These are phyloP conservation scores for Cerastis leucographa DNA, from an alignment of 2,888 invertebrate species.

Conservation along the genomic window DNA sequence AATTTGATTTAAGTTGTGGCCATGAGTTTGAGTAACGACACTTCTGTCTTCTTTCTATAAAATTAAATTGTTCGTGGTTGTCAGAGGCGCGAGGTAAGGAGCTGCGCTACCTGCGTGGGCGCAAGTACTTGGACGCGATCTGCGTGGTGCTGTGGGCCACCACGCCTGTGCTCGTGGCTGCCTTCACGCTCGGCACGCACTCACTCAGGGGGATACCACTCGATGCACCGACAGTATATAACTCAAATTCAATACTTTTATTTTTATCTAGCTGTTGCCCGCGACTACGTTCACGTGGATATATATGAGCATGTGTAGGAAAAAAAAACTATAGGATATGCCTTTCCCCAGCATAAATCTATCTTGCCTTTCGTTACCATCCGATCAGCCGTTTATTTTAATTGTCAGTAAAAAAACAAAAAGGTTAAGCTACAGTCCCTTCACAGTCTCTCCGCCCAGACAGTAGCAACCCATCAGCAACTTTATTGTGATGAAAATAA, in stretches of 20 bases:
- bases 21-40: neutral
- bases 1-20: neutral
- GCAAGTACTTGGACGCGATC: slow-evolving; percentile 98
- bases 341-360: no score
- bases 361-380: no score
- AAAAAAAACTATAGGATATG: no score
- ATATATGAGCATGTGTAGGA: no score
- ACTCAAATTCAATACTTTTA: neutral
- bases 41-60: neutral
- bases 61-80: neutral
- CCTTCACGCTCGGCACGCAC: slow-evolving; percentile 95
- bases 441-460: neutral
- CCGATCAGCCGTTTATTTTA: no score
- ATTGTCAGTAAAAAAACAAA: neutral
- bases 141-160: slow-evolving; percentile 99
- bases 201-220: slow-evolving; percentile 94
- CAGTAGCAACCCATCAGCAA: neutral
- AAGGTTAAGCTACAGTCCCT: neutral
- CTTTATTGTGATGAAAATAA: neutral
- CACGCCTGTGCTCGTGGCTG: slow-evolving; percentile 97
- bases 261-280: neutral
- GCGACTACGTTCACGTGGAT: no score
- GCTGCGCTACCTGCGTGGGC: slow-evolving; percentile 94
- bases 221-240: slow-evolving; percentile 95
- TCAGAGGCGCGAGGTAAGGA: slow-evolving; percentile 93